Evolutionary conservation across 2,797 vertebrate species (phyloP), one percentile per base, ranked within the genome.

Genomic region (Trachurus trachurus): DNA sequence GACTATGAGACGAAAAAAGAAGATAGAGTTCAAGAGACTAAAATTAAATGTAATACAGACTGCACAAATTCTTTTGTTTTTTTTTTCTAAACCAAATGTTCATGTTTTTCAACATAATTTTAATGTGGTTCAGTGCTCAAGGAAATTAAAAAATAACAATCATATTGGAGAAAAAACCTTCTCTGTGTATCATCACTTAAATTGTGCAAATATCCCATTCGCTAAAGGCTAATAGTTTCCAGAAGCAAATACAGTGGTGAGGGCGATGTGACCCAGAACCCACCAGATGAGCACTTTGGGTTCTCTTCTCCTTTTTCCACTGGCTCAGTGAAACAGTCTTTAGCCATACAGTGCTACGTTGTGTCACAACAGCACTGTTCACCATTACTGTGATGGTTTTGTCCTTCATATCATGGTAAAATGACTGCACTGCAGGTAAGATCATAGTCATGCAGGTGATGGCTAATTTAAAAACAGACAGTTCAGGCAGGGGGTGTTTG

Each of bases 221-320:
- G 34, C 22, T 15, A 37, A 31, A 68, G 67, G 65, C 66, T 63
- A 71, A 69, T 64, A 49, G 37, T 80, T 67, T 80, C 80, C 60
- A 71, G 60, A 22, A 75, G 62, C 57, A 85, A 75, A 78, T 61
- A 61, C 58, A 83, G 45, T 34, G 29, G 57, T 34, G 74, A 71
- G 65, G 42, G 42, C 50, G 76, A 71, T 44, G 58, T 83, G 72
- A 83, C 74, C 59, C 37, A 86, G 70, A 85, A 74, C 57, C 40
- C 64, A 22, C 31, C 21, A 80, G 68, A n/a, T 31, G 57, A 56
- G 62, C 66, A 66, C 22, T 16, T 53, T 26, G 9, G 62, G 42
- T 74, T 76, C 69, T 58, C 56, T 26, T 50, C 65, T 68, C 16
- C 31, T 21, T 52, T 70, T 66, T 77, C 73, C 34, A 45, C 63